Percentiles rank a stretch among this genome's conserved stretches.
These are phyloP conservation scores for Hozukius guyotensis DNA, from an alignment of 2,797 vertebrate species.

Conservation along the genomic window DNA sequence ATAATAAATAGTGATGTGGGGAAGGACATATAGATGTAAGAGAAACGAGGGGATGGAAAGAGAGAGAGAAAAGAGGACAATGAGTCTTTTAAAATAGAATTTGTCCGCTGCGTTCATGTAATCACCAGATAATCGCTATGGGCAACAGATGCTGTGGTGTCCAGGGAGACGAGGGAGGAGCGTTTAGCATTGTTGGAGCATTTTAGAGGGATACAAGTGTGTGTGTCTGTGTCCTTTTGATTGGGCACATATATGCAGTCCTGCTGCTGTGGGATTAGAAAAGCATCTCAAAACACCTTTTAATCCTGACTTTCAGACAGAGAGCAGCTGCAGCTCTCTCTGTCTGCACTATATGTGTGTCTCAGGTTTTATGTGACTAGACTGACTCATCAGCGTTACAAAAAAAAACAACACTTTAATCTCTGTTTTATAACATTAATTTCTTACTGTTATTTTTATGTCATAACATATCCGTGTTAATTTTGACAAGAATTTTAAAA, in stretches of 20 bases:
- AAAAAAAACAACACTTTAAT: neutral
- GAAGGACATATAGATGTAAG: neutral
- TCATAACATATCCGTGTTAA: neutral
- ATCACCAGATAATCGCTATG: constrained; percentile 46
- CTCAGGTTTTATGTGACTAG: neutral
- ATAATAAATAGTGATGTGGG: neutral
- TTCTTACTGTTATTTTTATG: neutral
- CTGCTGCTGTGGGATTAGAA: constrained; percentile 48
- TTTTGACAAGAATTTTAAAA: too few species aligned
- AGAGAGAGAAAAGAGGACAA: neutral
- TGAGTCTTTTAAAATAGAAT: constrained; percentile 26
- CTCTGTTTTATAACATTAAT: neutral
- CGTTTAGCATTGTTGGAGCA: constrained; percentile 10
- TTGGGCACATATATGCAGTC: constrained; percentile 32
- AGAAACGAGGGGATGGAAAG: neutral
- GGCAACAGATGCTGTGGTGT: constrained; percentile 60
- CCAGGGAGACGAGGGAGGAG: constrained; percentile 30
- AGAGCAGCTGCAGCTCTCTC: neutral
- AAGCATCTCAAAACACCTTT: constrained; percentile 32
- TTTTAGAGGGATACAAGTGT: constrained; percentile 29
- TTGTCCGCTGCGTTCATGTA: constrained; percentile 33
- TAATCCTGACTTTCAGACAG: constrained; percentile 23
- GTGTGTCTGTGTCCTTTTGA: constrained; percentile 28
- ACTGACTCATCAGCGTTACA: constrained; percentile 5
- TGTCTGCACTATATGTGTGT: neutral